These are phyloP conservation scores for Drosophila putrida DNA, from an alignment of 2,888 invertebrate species.

Conservation along the genomic window DNA sequence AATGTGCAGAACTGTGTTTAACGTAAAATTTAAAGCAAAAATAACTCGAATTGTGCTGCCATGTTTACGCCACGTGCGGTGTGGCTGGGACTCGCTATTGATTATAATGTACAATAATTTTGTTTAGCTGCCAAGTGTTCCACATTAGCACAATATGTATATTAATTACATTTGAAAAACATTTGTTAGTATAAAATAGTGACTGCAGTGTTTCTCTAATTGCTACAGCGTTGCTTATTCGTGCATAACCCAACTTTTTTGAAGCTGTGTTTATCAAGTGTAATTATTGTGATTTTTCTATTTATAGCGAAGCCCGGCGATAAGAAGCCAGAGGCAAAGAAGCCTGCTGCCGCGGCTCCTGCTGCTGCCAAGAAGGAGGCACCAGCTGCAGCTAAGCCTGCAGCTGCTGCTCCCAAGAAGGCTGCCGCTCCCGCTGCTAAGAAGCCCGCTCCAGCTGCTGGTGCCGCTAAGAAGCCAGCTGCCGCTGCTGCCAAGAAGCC, in stretches of 20 bases:
- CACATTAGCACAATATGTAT: neutral
- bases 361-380: constrained; percentile 85
- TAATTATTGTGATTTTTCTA: constrained; percentile 22
- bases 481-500: constrained; percentile 84
- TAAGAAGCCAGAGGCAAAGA: constrained; percentile 87
- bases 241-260: constrained; percentile 71
- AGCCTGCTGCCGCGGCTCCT: constrained; percentile 81
- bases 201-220: constrained; percentile 1
- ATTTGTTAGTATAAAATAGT: neutral
- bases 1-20: constrained; percentile 23
- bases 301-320: constrained; percentile 87
- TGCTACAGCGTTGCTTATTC: constrained; percentile 38
- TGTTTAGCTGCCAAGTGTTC: constrained; percentile 1
- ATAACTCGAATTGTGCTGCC: constrained; percentile 22
- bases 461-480: constrained; percentile 82
- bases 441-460: constrained; percentile 77
- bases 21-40: constrained; percentile 46
- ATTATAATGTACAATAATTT: constrained; percentile 27
- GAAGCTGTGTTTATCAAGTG: constrained; percentile 55
- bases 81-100: constrained; percentile 28
- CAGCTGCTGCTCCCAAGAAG: constrained; percentile 74
- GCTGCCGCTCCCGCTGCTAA: constrained; percentile 80
- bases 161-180: neutral
- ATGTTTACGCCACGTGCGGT: constrained; percentile 71
- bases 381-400: constrained; percentile 83